Evolutionary conservation across 2,797 vertebrate species (phyloP).

Genomic region (Periophthalmus magnuspinnatus): DNA sequence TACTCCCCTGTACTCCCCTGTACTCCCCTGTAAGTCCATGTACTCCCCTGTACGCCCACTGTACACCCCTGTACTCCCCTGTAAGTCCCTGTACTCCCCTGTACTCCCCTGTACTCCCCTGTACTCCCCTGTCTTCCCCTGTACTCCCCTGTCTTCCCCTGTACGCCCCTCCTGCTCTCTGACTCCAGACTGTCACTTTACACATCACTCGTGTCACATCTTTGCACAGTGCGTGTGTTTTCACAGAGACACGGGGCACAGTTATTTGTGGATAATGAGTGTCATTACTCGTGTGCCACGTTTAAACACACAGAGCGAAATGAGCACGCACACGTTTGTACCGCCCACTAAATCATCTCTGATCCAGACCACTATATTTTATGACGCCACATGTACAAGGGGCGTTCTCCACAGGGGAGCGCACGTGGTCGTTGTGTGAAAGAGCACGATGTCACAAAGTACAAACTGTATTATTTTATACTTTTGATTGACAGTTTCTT

Average conservation of each 20-base stretch:
- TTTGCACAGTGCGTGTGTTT: not conserved
- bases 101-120: too few species aligned
- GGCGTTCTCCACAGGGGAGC: too few species aligned
- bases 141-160: not conserved
- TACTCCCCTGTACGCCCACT: too few species aligned
- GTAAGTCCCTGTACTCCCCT: too few species aligned
- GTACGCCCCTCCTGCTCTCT: not conserved
- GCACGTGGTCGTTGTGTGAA: too few species aligned
- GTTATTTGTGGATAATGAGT: not conserved
- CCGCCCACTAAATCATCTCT: not conserved
- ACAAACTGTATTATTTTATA: too few species aligned
- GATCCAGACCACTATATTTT: not conserved
- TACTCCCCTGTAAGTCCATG: too few species aligned
- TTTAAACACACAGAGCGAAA: not conserved
- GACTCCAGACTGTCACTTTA: not conserved
- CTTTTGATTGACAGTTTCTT: too few species aligned
- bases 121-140: too few species aligned
- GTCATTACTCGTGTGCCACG: not conserved
- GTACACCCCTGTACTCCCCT: too few species aligned
- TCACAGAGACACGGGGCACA: not conserved
- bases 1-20: not conserved
- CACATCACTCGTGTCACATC: not conserved
- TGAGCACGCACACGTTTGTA: not conserved
- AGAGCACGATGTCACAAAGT: too few species aligned
- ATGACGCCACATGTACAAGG: too few species aligned